These are phyloP conservation scores for human (Homo sapiens) DNA, from an alignment of 2,113 vertebrate species.

Conservation along the genomic window DNA sequence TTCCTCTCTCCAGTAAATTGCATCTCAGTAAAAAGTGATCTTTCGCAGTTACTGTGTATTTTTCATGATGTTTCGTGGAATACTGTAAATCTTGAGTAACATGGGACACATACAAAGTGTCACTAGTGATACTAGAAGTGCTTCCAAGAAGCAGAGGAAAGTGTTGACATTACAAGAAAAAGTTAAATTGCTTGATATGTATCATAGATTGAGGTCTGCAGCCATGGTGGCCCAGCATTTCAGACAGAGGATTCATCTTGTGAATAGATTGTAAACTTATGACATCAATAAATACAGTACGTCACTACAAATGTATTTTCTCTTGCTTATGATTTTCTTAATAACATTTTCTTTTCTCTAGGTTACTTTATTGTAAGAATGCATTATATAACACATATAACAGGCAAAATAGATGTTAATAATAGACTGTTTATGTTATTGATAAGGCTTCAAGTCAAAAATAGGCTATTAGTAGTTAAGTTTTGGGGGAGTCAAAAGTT, in stretches of 20 bases:
- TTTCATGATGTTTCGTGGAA: background rate
- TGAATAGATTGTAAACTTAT: background rate
- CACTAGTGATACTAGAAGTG: background rate
- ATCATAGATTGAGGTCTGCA: background rate
- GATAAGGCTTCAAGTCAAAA: background rate
- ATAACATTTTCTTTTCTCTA: background rate
- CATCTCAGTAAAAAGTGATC: background rate
- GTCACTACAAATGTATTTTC: background rate
- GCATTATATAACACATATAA: background rate
- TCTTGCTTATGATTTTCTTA: background rate
- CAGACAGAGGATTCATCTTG: background rate
- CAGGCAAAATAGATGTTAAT: background rate
- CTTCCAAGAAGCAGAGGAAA: background rate
- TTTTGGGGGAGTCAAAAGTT: background rate
- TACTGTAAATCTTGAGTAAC: background rate
- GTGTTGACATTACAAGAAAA: background rate
- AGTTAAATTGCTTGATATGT: background rate
- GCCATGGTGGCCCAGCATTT: background rate
- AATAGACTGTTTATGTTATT: background rate
- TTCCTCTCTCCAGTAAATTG: background rate
- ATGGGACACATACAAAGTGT: background rate
- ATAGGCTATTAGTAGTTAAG: background rate
- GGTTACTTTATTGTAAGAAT: background rate
- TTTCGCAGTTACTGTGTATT: background rate
- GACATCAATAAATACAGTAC: background rate